A percentile compares a stretch with the other conserved stretches of the same genome.
These are phyloP conservation scores for Platerodrilus igneus DNA, from an alignment of 2,888 invertebrate species.

Conservation along the genomic window DNA sequence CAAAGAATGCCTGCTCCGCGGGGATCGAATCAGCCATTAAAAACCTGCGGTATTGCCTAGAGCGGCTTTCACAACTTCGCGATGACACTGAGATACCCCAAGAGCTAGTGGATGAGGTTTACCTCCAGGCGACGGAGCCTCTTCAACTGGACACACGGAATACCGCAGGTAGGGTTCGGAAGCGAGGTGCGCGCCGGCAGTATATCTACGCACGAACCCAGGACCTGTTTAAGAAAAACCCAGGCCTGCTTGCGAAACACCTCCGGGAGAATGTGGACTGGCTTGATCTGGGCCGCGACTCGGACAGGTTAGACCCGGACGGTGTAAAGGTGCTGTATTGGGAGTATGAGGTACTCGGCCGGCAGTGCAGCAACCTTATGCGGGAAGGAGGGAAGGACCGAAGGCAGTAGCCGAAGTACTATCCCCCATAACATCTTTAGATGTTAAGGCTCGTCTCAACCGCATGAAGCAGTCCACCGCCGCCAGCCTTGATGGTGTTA, in stretches of 20 bases:
- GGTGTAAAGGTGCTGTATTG: conserved; percentile 28
- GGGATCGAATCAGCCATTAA: too few relatives aligned
- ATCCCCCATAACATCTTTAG: conserved; percentile 8
- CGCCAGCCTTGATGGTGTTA: conserved; percentile 29
- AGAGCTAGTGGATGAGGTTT: too few relatives aligned
- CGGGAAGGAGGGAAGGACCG: too few relatives aligned
- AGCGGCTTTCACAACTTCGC: too few relatives aligned
- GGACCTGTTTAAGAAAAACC: conserved; percentile 33
- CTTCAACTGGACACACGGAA: too few relatives aligned
- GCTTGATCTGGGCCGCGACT: too few relatives aligned
- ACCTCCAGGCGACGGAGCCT: too few relatives aligned
- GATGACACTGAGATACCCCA: too few relatives aligned
- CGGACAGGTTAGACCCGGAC: too few relatives aligned
- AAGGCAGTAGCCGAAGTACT: too few relatives aligned
- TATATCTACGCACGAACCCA: conserved; percentile 34
- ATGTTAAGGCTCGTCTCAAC: conserved; percentile 20
- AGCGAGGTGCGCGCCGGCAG: conserved; percentile 19
- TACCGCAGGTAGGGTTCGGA: conserved; percentile 7
- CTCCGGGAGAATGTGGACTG: conserved; percentile 27
- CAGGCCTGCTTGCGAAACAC: conserved; percentile 32
- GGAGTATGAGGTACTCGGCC: conserved; percentile 30
- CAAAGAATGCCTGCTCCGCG: too few relatives aligned
- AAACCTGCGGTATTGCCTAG: too few relatives aligned
- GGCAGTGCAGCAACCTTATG: conserved; percentile 22
- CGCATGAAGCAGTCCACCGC: conserved; percentile 26